Conservation (phyloP, 2,888 invertebrate species). For the Hirudinaria manillensis region DNA sequence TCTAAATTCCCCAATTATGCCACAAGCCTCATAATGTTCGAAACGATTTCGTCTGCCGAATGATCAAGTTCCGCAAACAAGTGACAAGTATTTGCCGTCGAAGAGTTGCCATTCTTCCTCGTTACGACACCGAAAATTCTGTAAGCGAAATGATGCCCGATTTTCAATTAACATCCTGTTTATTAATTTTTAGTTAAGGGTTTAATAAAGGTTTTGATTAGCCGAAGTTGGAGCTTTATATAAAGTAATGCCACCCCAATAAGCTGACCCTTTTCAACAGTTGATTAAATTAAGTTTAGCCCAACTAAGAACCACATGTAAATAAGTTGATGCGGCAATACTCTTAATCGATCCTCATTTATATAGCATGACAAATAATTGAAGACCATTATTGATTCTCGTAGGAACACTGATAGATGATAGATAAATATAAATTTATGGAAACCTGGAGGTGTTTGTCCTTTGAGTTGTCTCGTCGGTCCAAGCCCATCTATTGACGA, state of each 20-base stretch:
- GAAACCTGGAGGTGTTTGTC: neutral
- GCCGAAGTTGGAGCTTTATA: no score
- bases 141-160: constrained; percentile 28
- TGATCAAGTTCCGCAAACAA: constrained; percentile 88
- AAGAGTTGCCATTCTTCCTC: constrained; percentile 72
- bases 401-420: no score
- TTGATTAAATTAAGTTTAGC: neutral
- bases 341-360: no score
- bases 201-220: no score
- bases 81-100: constrained; percentile 86
- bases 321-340: no score
- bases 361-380: no score
- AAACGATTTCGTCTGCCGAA: constrained; percentile 88
- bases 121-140: constrained; percentile 92
- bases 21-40: constrained; percentile 57
- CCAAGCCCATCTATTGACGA: constrained; percentile 23
- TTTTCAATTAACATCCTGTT: neutral
- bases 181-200: no score
- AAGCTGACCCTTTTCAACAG: neutral
- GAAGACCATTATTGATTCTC: no score
- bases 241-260: no score
- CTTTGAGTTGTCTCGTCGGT: constrained; percentile 5
- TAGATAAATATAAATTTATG: neutral
- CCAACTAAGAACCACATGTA: no score
- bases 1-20: constrained; percentile 24